phyloP scores from a whole-genome alignment of 2,797 vertebrate species.

The Rhadinocentrus ornatus region DNA sequence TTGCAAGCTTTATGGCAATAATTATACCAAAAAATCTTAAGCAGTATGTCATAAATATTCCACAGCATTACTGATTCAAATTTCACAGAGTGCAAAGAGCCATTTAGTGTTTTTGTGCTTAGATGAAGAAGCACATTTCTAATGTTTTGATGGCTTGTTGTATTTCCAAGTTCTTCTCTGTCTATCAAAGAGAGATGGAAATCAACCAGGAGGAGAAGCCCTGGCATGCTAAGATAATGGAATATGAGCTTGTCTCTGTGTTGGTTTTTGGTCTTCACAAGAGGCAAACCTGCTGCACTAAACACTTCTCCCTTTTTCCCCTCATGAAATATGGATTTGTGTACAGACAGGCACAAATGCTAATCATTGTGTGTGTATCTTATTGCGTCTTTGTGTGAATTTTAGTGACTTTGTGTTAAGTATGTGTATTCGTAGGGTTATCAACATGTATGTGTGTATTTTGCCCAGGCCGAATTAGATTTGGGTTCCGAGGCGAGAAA shows the following conservation, averaged over 20 bases:
- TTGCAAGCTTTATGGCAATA: slow-evolving; percentile 30
- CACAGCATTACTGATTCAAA: slow-evolving; percentile 60
- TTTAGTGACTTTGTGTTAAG: slow-evolving; percentile 56
- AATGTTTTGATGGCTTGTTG: slow-evolving; percentile 41
- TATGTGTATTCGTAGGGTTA: slow-evolving; percentile 43
- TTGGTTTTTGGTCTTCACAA: slow-evolving; percentile 61
- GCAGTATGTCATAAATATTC: slow-evolving; percentile 57
- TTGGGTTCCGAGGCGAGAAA: slow-evolving; percentile 77
- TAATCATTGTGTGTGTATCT: slow-evolving; percentile 57
- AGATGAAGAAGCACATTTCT: slow-evolving; percentile 52
- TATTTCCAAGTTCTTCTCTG: slow-evolving; percentile 30
- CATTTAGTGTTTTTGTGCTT: slow-evolving; percentile 54
- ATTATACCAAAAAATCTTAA: slow-evolving; percentile 33
- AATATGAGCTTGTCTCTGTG: slow-evolving; percentile 46
- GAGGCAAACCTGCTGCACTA: slow-evolving; percentile 67
- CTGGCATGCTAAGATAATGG: slow-evolving; percentile 59
- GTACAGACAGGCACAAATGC: slow-evolving; percentile 71
- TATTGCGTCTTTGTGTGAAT: slow-evolving; percentile 35
- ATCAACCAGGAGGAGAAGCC: slow-evolving; percentile 57
- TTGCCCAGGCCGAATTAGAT: slow-evolving; percentile 73
- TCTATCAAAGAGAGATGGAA: slow-evolving; percentile 57
- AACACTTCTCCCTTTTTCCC: slow-evolving; percentile 56
- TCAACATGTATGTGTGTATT: slow-evolving; percentile 64
- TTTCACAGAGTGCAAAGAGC: slow-evolving; percentile 64
- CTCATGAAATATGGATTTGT: slow-evolving; percentile 79